Percentiles rank a stretch among this genome's conserved stretches.
phyloP scores from a whole-genome alignment of 2,888 invertebrate genomes.

The Villa cingulata region DNA sequence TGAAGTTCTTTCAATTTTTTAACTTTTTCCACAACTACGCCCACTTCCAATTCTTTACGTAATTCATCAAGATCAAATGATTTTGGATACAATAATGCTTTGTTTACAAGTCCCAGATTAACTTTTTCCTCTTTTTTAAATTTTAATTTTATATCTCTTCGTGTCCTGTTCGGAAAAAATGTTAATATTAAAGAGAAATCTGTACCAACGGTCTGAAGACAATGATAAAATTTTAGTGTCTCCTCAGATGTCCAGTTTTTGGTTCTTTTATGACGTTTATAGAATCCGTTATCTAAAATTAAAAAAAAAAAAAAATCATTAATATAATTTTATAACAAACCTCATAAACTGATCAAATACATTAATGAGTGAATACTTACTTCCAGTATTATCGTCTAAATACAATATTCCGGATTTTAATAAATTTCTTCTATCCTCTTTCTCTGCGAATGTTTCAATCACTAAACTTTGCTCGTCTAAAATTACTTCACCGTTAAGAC shows the following conservation, averaged over 20 bases:
- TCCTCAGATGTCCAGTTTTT: slow-evolving; percentile 65
- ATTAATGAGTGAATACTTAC: slow-evolving; percentile 2
- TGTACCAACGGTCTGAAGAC: slow-evolving; percentile 77
- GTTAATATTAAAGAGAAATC: slow-evolving; percentile 84
- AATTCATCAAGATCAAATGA: slow-evolving; percentile 53
- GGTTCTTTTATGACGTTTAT: slow-evolving; percentile 50
- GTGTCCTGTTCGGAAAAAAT: slow-evolving; percentile 62
- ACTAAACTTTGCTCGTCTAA: slow-evolving; percentile 75
- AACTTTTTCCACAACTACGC: slow-evolving; percentile 30
- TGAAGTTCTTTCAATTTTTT: slow-evolving; percentile 22
- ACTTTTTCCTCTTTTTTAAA: slow-evolving; percentile 82
- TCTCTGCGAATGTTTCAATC: slow-evolving; percentile 55
- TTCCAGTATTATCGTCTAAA: slow-evolving; percentile 43
- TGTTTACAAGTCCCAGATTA: slow-evolving; percentile 59
- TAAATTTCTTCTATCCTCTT: slow-evolving; percentile 47
- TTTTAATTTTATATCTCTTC: slow-evolving; percentile 74
- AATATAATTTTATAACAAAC: too few relatives aligned
- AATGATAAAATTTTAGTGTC: slow-evolving; percentile 82
- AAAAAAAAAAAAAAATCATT: too few relatives aligned
- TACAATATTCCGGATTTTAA: slow-evolving; percentile 52
- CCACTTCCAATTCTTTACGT: slow-evolving; percentile 40
- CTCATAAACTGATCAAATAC: too few relatives aligned
- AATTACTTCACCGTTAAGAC: slow-evolving; percentile 70
- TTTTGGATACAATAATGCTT: slow-evolving; percentile 55
- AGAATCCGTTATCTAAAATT: slow-evolving; percentile 43